Evolutionary conservation across 2,888 invertebrate species (phyloP).

Genomic region (Acrobasis consociella): DNA sequence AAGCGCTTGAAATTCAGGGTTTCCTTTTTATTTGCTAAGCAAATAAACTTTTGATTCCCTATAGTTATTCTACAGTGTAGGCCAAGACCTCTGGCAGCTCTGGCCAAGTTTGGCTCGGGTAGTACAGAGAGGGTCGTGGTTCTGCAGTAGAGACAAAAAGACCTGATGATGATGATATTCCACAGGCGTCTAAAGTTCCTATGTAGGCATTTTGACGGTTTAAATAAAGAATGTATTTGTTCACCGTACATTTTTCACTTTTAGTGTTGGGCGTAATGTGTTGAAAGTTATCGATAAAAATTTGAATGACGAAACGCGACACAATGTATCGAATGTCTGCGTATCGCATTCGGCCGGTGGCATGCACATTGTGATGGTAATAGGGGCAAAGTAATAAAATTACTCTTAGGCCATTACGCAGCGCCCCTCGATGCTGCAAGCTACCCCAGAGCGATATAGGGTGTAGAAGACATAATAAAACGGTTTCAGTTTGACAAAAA

Average conservation of each 20-base stretch:
- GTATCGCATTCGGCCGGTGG: slow-evolving; percentile 73
- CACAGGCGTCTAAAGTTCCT: too few species aligned
- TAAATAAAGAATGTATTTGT: neutral
- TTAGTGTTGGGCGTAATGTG: slow-evolving; percentile 16
- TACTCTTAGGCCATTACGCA: slow-evolving; percentile 82
- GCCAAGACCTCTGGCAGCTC: too few species aligned
- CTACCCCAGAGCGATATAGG: slow-evolving; percentile 64
- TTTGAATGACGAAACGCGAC: slow-evolving; percentile 28
- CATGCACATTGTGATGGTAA: slow-evolving; percentile 80
- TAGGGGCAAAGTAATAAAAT: slow-evolving; percentile 83
- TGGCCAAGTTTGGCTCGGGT: too few species aligned
- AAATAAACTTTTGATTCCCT: too few species aligned
- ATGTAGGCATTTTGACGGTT: too few species aligned
- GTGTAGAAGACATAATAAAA: slow-evolving; percentile 70
- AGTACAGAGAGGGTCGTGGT: too few species aligned
- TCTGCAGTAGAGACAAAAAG: too few species aligned
- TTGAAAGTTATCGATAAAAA: slow-evolving; percentile 28
- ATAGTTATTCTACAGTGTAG: too few species aligned
- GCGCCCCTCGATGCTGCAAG: slow-evolving; percentile 59
- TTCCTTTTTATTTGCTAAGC: too few species aligned
- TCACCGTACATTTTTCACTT: neutral
- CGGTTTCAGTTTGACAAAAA: slow-evolving; percentile 67
- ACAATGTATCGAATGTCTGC: slow-evolving; percentile 52
- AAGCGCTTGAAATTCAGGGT: too few species aligned
- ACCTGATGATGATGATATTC: too few species aligned